These are phyloP conservation scores for Micromys minutus DNA, from an alignment of 2,113 vertebrate genomes.

Conservation along the genomic window DNA sequence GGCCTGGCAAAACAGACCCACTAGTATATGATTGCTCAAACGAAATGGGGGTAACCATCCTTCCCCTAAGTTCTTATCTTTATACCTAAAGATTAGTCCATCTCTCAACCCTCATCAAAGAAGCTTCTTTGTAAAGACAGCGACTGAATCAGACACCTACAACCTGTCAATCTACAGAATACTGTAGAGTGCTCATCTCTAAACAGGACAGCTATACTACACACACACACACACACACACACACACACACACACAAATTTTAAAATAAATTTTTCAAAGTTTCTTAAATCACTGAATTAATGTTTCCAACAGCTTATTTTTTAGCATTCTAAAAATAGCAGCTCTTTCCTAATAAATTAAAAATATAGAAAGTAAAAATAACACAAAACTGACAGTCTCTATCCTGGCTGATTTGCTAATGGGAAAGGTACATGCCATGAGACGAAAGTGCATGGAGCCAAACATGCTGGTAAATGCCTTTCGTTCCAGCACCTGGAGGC, in stretches of 20 bases:
- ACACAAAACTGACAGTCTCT: neutral
- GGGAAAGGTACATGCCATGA: neutral
- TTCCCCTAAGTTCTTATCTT: neutral
- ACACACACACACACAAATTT: neutral
- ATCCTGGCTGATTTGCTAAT: neutral
- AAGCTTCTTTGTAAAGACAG: neutral
- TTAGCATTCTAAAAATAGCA: neutral
- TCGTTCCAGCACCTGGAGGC: neutral
- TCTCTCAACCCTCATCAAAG: neutral
- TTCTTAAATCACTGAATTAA: slow-evolving; percentile 16
- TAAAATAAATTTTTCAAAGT: neutral
- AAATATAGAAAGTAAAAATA: neutral
- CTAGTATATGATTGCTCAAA: neutral
- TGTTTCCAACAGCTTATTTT: slow-evolving; percentile 17
- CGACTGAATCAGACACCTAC: neutral
- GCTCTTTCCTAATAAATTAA: slow-evolving; percentile 2
- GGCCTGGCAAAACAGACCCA: neutral
- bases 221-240: neutral
- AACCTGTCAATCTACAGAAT: neutral
- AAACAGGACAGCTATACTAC: neutral
- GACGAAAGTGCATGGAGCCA: neutral
- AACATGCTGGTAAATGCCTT: neutral
- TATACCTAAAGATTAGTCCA: neutral
- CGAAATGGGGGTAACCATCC: neutral
- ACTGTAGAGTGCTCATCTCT: neutral